Conservation (phyloP, 2,888 invertebrate genomes). For the Oligia latruncula region DNA sequence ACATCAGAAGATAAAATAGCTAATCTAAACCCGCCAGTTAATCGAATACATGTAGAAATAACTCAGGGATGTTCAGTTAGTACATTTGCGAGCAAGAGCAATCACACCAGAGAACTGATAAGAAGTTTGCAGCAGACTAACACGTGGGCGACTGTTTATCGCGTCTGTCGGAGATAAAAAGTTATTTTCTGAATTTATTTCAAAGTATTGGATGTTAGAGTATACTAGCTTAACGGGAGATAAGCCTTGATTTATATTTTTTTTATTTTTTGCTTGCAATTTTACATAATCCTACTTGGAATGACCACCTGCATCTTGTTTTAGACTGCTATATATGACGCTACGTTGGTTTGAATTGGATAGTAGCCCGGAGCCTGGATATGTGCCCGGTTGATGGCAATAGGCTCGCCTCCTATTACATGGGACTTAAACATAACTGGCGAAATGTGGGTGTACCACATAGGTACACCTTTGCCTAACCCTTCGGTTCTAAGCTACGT, state of each 20-base stretch:
- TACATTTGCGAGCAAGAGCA: slow-evolving; percentile 61
- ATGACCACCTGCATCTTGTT: slow-evolving; percentile 1
- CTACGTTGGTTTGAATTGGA: not conserved
- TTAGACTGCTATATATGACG: too few relatives aligned
- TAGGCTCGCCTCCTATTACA: not conserved
- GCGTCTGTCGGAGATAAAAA: slow-evolving; percentile 57
- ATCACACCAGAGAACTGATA: slow-evolving; percentile 55
- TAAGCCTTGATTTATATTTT: slow-evolving; percentile 36
- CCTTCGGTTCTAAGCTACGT: not conserved
- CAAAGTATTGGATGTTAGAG: slow-evolving; percentile 47
- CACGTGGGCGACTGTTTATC: slow-evolving; percentile 61
- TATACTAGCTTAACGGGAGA: slow-evolving; percentile 44
- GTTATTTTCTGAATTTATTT: slow-evolving; percentile 56
- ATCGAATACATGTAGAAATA: slow-evolving; percentile 45
- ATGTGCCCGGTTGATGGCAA: not conserved
- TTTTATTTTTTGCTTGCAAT: slow-evolving; percentile 1
- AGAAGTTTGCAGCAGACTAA: slow-evolving; percentile 39
- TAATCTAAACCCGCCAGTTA: slow-evolving; percentile 32
- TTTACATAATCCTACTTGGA: slow-evolving; percentile 24
- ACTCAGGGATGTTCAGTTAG: slow-evolving; percentile 41
- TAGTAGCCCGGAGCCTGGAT: not conserved
- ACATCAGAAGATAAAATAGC: slow-evolving; percentile 30
- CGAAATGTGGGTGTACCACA: too few relatives aligned
- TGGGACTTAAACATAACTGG: not conserved
- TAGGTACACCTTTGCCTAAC: too few relatives aligned